Conservation (phyloP, 2,888 invertebrate genomes). For the Rotaria sp. region DNA sequence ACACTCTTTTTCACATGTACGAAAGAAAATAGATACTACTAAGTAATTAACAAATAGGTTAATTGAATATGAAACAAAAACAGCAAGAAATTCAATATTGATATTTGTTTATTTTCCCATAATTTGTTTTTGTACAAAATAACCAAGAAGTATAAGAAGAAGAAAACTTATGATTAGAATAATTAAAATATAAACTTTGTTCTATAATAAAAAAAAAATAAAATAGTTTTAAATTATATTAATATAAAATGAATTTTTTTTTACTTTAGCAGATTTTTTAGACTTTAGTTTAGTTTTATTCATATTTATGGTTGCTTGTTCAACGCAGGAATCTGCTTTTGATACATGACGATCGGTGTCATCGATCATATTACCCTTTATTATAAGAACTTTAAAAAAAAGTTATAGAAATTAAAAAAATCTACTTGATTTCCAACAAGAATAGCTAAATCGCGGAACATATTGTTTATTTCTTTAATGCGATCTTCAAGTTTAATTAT, state of each 20-base stretch:
- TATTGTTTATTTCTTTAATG: conserved; percentile 97
- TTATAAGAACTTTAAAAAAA: background rate
- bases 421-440: conserved; percentile 77
- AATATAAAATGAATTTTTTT: background rate
- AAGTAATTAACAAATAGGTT: too few species aligned
- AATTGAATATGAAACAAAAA: too few species aligned
- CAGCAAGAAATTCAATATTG: too few species aligned
- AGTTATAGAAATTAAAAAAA: background rate
- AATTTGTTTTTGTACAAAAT: background rate
- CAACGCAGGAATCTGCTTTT: conserved; percentile 99
- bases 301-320: conserved; percentile 99
- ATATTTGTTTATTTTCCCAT: background rate
- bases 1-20: too few species aligned
- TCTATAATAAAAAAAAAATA: conserved; percentile 1
- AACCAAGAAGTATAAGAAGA: background rate
- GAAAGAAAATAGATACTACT: too few species aligned
- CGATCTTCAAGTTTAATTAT: conserved; percentile 98
- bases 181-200: background rate
- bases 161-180: background rate
- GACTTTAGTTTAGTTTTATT: conserved; percentile 99
- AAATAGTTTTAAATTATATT: background rate
- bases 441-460: conserved; percentile 99
- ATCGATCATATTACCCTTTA: conserved; percentile 99
- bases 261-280: conserved; percentile 74
- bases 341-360: conserved; percentile 99